Percentiles rank a stretch among this genome's conserved stretches.
Conservation (phyloP, 2,113 vertebrate species). For the Myotis lucifugus region DNA sequence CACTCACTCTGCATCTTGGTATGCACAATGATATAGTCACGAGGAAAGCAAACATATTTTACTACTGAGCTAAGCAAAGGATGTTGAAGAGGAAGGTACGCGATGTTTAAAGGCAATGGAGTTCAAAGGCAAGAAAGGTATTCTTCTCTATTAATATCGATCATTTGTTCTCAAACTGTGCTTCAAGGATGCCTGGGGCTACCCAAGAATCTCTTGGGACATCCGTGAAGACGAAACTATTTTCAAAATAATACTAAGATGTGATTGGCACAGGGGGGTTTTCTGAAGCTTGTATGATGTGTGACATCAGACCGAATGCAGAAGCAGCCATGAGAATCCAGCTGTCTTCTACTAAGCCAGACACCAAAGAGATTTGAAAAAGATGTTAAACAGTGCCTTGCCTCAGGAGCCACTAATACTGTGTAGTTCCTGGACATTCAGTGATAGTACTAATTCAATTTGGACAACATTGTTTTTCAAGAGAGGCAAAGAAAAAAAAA, state of each 20-base stretch:
- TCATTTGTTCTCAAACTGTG: not conserved
- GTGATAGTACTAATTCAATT: not conserved
- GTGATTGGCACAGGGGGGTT: not conserved
- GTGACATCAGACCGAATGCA: not conserved
- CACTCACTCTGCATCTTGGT: not conserved
- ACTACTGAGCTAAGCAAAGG: not conserved
- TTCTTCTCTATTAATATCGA: not conserved
- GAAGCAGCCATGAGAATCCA: not conserved
- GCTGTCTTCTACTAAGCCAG: not conserved
- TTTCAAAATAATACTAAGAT: not conserved
- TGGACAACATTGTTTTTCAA: not conserved
- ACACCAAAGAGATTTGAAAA: not conserved
- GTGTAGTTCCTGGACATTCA: not conserved
- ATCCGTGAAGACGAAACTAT: not conserved
- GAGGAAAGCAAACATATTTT: not conserved
- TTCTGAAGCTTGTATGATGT: not conserved
- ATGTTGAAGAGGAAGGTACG: not conserved
- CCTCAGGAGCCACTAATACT: not conserved
- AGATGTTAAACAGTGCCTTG: not conserved
- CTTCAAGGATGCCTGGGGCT: not conserved
- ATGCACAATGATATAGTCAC: not conserved
- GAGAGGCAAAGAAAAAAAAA: not conserved
- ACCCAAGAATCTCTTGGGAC: not conserved
- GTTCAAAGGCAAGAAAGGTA: not conserved
- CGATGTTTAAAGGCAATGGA: not conserved